phyloP scores from a whole-genome alignment of 1,140 invertebrate genomes.

The Nasonia longicornis region DNA sequence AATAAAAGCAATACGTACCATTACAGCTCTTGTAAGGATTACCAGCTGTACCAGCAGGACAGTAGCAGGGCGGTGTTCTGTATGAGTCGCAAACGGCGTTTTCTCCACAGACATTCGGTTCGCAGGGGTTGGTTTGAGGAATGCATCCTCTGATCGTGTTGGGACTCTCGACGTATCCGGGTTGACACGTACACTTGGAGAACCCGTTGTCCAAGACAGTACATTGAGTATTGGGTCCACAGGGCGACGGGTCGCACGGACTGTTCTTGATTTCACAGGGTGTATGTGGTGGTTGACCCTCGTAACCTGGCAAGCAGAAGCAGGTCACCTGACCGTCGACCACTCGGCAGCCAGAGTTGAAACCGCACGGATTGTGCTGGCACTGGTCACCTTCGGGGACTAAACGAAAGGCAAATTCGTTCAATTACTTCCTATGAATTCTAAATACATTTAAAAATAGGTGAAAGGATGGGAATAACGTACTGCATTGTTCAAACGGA shows the following conservation, averaged over 20 bases:
- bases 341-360: slow-evolving; percentile 82
- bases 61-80: slow-evolving; percentile 83
- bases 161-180: slow-evolving; percentile 86
- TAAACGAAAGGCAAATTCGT: slow-evolving; percentile 61
- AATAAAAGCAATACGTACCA: slow-evolving; percentile 57
- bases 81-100: slow-evolving; percentile 84
- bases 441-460: not conserved
- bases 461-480: slow-evolving; percentile 66
- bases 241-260: slow-evolving; percentile 87
- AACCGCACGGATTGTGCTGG: slow-evolving; percentile 85
- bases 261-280: slow-evolving; percentile 77
- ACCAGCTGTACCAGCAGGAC: slow-evolving; percentile 79
- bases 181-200: slow-evolving; percentile 87
- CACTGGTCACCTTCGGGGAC: slow-evolving; percentile 90
- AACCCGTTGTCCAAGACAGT: slow-evolving; percentile 83
- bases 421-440: not conserved
- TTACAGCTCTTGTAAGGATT: slow-evolving; percentile 83
- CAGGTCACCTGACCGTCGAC: slow-evolving; percentile 80
- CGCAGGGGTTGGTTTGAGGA: slow-evolving; percentile 81
- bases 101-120: slow-evolving; percentile 83
- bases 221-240: slow-evolving; percentile 90
- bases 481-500: slow-evolving; percentile 92
- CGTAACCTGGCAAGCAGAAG: slow-evolving; percentile 89
- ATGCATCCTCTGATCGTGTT: slow-evolving; percentile 89
- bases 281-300: slow-evolving; percentile 83